Conservation (phyloP, 2,797 vertebrate species). For the Hyperoplus immaculatus region DNA sequence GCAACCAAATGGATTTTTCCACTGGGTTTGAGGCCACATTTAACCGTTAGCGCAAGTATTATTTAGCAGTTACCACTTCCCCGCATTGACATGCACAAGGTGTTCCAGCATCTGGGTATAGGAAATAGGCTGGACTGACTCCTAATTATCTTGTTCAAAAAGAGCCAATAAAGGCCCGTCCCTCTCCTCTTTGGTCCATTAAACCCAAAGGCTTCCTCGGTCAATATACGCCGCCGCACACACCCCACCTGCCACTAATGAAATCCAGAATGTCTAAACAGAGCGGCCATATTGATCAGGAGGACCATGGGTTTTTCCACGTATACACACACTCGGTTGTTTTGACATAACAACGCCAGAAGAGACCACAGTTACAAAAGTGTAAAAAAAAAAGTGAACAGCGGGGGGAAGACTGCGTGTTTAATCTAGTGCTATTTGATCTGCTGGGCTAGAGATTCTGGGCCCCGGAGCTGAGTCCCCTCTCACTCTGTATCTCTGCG, state of each 20-base stretch:
- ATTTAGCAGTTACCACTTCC: constrained; percentile 18
- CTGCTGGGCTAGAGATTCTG: constrained; percentile 24
- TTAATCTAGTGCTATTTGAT: constrained; percentile 54
- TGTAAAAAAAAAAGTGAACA: neutral
- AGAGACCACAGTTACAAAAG: constrained; percentile 8
- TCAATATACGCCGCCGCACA: constrained; percentile 17
- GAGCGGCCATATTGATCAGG: constrained; percentile 37
- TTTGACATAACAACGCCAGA: constrained; percentile 33
- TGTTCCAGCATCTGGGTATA: constrained; percentile 5
- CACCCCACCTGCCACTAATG: constrained; percentile 15
- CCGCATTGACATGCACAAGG: neutral
- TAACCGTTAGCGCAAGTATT: constrained; percentile 26
- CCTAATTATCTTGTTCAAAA: constrained; percentile 33
- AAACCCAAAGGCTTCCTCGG: constrained; percentile 21
- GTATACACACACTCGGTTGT: constrained; percentile 14
- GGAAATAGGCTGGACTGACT: constrained; percentile 17
- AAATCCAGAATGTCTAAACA: constrained; percentile 15
- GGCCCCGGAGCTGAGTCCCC: constrained; percentile 5
- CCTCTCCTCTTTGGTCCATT: constrained; percentile 26
- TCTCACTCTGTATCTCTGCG: constrained; percentile 34
- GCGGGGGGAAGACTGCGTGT: constrained; percentile 29
- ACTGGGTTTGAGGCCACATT: constrained; percentile 11
- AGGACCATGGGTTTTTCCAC: neutral
- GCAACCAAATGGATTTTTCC: constrained; percentile 31
- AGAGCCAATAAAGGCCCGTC: constrained; percentile 36